These are phyloP conservation scores for Falco biarmicus DNA, from an alignment of 2,797 vertebrate genomes.

Conservation along the genomic window DNA sequence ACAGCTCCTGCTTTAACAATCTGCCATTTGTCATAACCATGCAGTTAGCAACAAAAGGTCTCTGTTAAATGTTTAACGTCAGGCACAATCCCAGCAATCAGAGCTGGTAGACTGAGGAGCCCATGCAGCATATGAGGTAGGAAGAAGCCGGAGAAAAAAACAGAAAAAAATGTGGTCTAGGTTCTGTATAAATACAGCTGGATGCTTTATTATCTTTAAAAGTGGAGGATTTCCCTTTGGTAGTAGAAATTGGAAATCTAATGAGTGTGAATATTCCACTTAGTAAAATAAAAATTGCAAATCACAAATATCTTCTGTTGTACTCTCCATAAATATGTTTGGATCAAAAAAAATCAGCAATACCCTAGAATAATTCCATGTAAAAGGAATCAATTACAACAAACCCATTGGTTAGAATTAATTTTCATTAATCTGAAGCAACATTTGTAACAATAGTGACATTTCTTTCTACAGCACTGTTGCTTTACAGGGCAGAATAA, in stretches of 20 bases:
- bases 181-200: not conserved
- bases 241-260: not conserved
- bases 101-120: not conserved
- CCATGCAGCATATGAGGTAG: not conserved
- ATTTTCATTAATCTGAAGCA: not conserved
- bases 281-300: not conserved
- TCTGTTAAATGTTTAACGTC: conserved; percentile 28
- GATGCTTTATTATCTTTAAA: not conserved
- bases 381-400: not conserved
- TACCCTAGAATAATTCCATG: not conserved
- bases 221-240: not conserved
- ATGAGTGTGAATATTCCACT: not conserved
- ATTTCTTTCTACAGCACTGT: not conserved
- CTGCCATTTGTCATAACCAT: conserved; percentile 14
- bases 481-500: not conserved
- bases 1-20: conserved; percentile 37
- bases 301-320: not conserved
- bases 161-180: not conserved
- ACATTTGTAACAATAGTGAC: not conserved
- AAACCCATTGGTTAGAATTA: not conserved
- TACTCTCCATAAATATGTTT: not conserved
- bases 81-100: not conserved
- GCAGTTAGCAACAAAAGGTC: conserved; percentile 29
- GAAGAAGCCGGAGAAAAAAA: not conserved
- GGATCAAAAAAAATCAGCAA: not conserved